These are phyloP conservation scores for Chymomyza caudatula DNA, from an alignment of 2,888 invertebrate species.

Conservation along the genomic window DNA sequence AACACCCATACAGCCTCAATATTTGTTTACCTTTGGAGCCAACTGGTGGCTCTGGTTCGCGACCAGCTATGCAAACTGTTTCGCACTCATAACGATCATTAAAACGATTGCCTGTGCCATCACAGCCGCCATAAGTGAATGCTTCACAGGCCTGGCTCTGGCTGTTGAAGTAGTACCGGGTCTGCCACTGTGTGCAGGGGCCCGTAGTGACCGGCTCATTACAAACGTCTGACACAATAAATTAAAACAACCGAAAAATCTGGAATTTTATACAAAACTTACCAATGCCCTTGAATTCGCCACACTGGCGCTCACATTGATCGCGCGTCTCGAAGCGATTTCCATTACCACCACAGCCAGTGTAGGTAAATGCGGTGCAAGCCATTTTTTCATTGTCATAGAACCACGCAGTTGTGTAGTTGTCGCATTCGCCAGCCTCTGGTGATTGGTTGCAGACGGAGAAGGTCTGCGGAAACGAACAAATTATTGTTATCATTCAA, in stretches of 20 bases:
- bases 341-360: constrained; percentile 85
- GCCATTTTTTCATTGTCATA: constrained; percentile 81
- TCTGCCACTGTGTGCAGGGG: constrained; percentile 82
- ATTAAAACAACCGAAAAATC: constrained; percentile 35
- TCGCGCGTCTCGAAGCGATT: constrained; percentile 87
- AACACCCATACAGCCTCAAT: constrained; percentile 16
- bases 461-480: constrained; percentile 60
- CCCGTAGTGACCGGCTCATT: constrained; percentile 83
- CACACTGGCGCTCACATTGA: constrained; percentile 88
- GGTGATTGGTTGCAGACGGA: constrained; percentile 79
- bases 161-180: constrained; percentile 84
- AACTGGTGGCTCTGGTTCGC: constrained; percentile 78
- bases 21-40: constrained; percentile 66
- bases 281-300: constrained; percentile 85
- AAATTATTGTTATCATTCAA: too few relatives aligned
- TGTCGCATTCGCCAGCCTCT: constrained; percentile 85
- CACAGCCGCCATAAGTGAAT: constrained; percentile 90
- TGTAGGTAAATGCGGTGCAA: constrained; percentile 85
- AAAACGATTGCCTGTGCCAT: constrained; percentile 91
- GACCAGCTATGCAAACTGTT: constrained; percentile 82
- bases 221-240: constrained; percentile 83
- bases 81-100: constrained; percentile 86
- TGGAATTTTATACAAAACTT: constrained; percentile 50
- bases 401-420: constrained; percentile 84
- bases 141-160: constrained; percentile 81